A percentile compares a stretch with the other conserved stretches of the same genome.
These are phyloP conservation scores for Magallana gigas DNA, from an alignment of 1,140 invertebrate genomes.

Conservation along the genomic window DNA sequence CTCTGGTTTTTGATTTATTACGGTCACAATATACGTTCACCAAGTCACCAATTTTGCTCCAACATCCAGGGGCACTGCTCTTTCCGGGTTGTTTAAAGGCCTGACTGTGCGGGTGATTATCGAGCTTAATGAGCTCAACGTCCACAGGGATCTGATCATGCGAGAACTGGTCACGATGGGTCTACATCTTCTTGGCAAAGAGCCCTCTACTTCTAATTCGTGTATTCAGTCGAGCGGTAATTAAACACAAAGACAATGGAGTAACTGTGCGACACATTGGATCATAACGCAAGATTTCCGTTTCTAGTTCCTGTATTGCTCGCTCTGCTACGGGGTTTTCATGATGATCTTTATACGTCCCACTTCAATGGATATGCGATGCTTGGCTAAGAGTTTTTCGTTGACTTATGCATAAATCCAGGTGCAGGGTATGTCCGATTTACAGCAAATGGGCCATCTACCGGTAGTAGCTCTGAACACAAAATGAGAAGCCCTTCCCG, in stretches of 20 bases:
- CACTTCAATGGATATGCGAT: constrained; percentile 54
- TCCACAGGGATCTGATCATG: too few relatives aligned
- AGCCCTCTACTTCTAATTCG: too few relatives aligned
- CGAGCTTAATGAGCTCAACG: neutral
- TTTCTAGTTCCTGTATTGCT: constrained; percentile 51
- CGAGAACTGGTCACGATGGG: constrained; percentile 47
- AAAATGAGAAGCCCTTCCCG: too few relatives aligned
- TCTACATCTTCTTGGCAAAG: constrained; percentile 35
- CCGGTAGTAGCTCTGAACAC: constrained; percentile 18
- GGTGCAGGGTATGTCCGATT: neutral
- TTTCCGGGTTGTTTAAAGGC: neutral
- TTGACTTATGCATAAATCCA: constrained; percentile 26
- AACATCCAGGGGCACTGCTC: neutral
- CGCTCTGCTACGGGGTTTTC: constrained; percentile 62
- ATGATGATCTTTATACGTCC: constrained; percentile 55
- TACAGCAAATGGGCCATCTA: constrained; percentile 22
- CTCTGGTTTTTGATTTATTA: constrained; percentile 47
- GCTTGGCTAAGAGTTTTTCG: constrained; percentile 38
- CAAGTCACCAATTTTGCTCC: neutral
- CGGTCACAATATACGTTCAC: constrained; percentile 21
- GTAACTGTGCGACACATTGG: constrained; percentile 29
- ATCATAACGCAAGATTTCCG: constrained; percentile 42
- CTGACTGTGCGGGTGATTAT: constrained; percentile 25
- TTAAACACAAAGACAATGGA: too few relatives aligned
- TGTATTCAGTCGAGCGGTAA: too few relatives aligned